A percentile compares a stretch with the other conserved stretches of the same genome.
Evolutionary conservation across 23 tunicate species (phyloP).

Genomic region (Clavelina lepadiformis): DNA sequence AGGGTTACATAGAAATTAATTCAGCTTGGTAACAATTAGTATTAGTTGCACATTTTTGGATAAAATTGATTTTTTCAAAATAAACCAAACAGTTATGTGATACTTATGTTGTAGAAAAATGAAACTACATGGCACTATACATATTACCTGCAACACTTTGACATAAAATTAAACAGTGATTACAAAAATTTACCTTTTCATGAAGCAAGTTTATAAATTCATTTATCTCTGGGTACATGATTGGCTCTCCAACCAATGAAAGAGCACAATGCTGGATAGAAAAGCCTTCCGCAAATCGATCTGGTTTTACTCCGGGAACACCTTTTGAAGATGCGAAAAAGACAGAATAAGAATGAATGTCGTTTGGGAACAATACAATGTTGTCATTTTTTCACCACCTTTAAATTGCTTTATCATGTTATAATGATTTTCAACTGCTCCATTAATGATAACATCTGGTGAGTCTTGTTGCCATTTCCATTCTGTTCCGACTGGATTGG

Average conservation of each 20-base stretch:
- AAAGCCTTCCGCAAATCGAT: slow-evolving; percentile 91
- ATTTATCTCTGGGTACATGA: slow-evolving; percentile 93
- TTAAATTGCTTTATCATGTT: slow-evolving; percentile 94
- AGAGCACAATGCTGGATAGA: slow-evolving; percentile 93
- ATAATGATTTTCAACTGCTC: slow-evolving; percentile 76
- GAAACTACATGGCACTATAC: no score
- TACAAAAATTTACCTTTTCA: slow-evolving; percentile 57
- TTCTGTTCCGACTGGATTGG: slow-evolving; percentile 98
- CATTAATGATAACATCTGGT: slow-evolving; percentile 64
- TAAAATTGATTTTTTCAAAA: no score
- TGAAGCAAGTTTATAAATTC: slow-evolving; percentile 65
- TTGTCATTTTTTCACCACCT: slow-evolving; percentile 22
- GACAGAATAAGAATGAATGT: background rate
- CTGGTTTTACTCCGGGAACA: slow-evolving; percentile 94
- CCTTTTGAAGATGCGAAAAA: slow-evolving; percentile 22
- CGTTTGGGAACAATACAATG: background rate
- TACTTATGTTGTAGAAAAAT: no score
- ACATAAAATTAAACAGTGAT: no score
- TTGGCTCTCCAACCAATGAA: slow-evolving; percentile 96
- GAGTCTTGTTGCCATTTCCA: slow-evolving; percentile 97
- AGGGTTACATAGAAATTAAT: background rate
- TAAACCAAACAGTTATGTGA: no score
- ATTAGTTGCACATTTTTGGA: no score
- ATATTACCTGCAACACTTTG: no score
- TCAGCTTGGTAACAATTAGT: no score